Percentiles rank a stretch among this genome's conserved stretches.
phyloP scores from a whole-genome alignment of 2,888 invertebrate species.

The Brachyptera putata region DNA sequence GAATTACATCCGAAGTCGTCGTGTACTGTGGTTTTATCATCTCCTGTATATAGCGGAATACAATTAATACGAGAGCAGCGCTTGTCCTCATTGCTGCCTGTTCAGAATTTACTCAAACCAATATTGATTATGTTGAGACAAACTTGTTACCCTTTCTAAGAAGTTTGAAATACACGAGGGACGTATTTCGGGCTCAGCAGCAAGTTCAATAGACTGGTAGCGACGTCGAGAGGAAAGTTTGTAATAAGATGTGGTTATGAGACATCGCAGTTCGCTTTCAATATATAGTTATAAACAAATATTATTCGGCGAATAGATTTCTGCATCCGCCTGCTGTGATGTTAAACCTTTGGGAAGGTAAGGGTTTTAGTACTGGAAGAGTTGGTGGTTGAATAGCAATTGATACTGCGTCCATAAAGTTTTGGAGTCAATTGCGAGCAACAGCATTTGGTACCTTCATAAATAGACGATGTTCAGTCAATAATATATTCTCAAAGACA shows the following conservation, averaged over 20 bases:
- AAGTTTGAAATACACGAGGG: conserved; percentile 4
- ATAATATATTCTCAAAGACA: no score
- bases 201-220: conserved; percentile 7
- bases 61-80: neutral
- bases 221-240: neutral
- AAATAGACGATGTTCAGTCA: no score
- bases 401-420: no score
- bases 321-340: no score
- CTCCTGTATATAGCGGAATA: neutral
- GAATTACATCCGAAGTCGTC: neutral
- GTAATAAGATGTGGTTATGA: conserved; percentile 4
- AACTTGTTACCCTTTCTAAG: neutral
- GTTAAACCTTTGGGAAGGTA: no score
- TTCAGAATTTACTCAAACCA: conserved; percentile 19
- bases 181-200: neutral
- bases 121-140: conserved; percentile 23
- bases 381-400: no score
- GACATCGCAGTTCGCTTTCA: neutral
- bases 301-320: neutral
- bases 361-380: no score
- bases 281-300: conserved; percentile 2
- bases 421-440: no score
- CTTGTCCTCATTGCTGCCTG: neutral
- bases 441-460: no score
- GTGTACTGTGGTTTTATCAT: neutral